Base-by-base conservation (phyloP, 1,140 invertebrate species). In the Cyrtorhinus lividipennis region DNA sequence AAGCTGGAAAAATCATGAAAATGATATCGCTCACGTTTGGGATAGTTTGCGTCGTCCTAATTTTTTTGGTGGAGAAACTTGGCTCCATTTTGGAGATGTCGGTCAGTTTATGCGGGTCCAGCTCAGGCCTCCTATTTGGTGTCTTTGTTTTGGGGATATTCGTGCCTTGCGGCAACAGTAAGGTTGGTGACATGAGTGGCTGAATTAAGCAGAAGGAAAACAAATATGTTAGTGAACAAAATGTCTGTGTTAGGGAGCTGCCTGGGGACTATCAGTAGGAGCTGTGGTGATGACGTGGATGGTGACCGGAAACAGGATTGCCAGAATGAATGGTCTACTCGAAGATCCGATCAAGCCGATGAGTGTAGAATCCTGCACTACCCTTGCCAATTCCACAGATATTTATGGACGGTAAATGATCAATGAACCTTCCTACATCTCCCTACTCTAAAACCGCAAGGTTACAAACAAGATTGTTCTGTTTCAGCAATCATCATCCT, bases 261-360 rank as follows among this genome's bases (percentile, higher is more conserved):
- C 87, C 65, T 76, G 74, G 18, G 90, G 90, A 8, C 81, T 85
- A 0, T 38, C 89, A 0, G 70, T 76, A 8, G 83, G 86, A 56
- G 76, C 91, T 1, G 70, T 78, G 2, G 75, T 92, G 2, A 82
- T 88, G 25, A 82, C 86, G 2, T 92, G 88, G 88, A 85, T 93
- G 26, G 90, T 87, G 0, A 76, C 92, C 20, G 89, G 89, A 1
- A 85, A 87, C 0, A 87, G 91, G 70, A 76, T 85, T 1, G 80
- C 84, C 8, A 84, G 88, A 70, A 78, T 83, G 5, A 75, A 73
- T 2, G 82, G 82, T 0, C 73, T 74, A 18, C 82, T 87, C 48
- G 68, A 71, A 0, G 78, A 82, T 59, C 64, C 64, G 1, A 59
- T 26, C 5, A 68, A 68, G 58, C 62, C 62, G 0, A 59, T 68